These are phyloP conservation scores for Osmerus mordax DNA, from an alignment of 2,113 vertebrate species.

Conservation along the genomic window DNA sequence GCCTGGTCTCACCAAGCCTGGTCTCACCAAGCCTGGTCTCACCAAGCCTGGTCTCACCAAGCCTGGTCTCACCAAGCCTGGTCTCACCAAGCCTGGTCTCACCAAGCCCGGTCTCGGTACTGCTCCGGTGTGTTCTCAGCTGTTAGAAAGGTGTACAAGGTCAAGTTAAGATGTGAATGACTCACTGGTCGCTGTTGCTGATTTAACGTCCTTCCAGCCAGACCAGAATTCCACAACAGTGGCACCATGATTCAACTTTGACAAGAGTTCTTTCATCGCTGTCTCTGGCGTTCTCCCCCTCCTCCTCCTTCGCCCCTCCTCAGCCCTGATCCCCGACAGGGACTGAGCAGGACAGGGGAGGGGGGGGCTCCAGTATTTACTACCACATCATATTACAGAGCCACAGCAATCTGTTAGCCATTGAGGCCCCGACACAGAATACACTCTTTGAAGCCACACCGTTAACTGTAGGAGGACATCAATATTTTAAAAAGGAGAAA, in stretches of 20 bases:
- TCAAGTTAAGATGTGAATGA: too few species aligned
- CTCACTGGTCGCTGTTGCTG: background rate
- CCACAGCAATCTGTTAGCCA: slow-evolving; percentile 41
- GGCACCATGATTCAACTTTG: slow-evolving; percentile 33
- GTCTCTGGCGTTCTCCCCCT: background rate
- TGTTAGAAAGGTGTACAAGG: too few species aligned
- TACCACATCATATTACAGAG: slow-evolving; percentile 36
- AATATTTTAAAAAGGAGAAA: slow-evolving; percentile 40
- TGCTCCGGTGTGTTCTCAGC: too few species aligned
- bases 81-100: too few species aligned
- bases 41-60: background rate
- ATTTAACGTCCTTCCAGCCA: background rate
- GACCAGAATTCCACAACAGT: background rate
- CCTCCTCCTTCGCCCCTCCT: background rate
- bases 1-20: background rate
- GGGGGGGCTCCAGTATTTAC: slow-evolving; percentile 29
- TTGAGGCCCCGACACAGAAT: slow-evolving; percentile 38
- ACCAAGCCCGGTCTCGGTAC: too few species aligned
- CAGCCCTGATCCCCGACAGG: slow-evolving; percentile 9
- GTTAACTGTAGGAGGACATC: slow-evolving; percentile 39
- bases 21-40: too few species aligned
- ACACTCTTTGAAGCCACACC: slow-evolving; percentile 36
- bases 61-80: too few species aligned
- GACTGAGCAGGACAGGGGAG: slow-evolving; percentile 1
- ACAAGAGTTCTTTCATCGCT: slow-evolving; percentile 35